Evolutionary conservation across 2,113 vertebrate genomes (phyloP).

Genomic region (Abramis brama): DNA sequence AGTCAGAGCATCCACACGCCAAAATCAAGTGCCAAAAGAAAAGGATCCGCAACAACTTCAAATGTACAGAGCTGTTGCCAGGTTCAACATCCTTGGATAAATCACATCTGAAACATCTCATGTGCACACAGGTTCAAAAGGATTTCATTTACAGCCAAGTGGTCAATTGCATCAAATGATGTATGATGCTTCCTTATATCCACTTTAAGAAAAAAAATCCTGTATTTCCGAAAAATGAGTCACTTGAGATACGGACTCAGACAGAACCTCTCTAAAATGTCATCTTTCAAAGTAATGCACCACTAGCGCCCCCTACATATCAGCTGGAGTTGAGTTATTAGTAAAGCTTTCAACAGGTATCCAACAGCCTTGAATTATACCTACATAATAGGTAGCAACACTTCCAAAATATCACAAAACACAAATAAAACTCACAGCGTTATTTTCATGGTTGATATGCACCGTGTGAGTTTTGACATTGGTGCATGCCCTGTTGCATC

Average conservation of each 20-base stretch:
- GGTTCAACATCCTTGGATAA: background rate
- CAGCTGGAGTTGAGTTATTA: slow-evolving; percentile 74
- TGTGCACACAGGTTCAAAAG: slow-evolving; percentile 51
- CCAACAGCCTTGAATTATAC: slow-evolving; percentile 62
- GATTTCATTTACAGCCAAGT: slow-evolving; percentile 35
- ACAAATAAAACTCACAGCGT: slow-evolving; percentile 66
- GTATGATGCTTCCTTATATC: slow-evolving; percentile 8
- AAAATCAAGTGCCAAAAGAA: slow-evolving; percentile 43
- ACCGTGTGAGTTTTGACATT: slow-evolving; percentile 59
- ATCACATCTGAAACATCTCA: slow-evolving; percentile 23
- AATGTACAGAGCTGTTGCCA: background rate
- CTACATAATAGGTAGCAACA: slow-evolving; percentile 67
- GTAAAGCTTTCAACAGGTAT: slow-evolving; percentile 79
- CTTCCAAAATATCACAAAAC: slow-evolving; percentile 47
- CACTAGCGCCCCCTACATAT: slow-evolving; percentile 58
- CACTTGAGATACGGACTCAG: slow-evolving; percentile 14
- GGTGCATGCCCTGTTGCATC: slow-evolving; percentile 42
- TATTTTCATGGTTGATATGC: slow-evolving; percentile 69
- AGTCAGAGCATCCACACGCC: slow-evolving; percentile 27
- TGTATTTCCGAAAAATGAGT: background rate
- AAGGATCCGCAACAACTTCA: slow-evolving; percentile 7
- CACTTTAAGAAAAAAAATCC: background rate
- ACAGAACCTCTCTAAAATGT: slow-evolving; percentile 25
- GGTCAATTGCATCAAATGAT: slow-evolving; percentile 37
- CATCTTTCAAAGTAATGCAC: slow-evolving; percentile 40